Evolutionary conservation across 2,113 vertebrate genomes (phyloP).

Genomic region (Leptodactylus fuscus): DNA sequence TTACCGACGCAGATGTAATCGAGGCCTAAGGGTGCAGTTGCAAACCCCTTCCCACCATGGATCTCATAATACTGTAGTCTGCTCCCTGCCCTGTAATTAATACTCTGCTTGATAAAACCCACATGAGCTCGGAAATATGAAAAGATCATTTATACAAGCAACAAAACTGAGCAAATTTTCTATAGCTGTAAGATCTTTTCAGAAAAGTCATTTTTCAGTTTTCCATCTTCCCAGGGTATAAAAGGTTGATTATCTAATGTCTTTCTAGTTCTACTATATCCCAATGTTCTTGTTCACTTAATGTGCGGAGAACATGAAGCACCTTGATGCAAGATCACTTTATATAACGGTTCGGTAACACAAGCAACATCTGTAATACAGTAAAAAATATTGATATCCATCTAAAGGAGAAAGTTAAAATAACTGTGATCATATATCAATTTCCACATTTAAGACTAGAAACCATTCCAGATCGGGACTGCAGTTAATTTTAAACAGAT

Average conservation of each 20-base stretch:
- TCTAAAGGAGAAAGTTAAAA: slow-evolving; percentile 24
- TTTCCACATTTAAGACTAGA: slow-evolving; percentile 33
- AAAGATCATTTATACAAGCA: neutral
- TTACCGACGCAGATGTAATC: no score
- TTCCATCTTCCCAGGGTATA: neutral
- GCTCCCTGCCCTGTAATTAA: neutral
- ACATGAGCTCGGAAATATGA: neutral
- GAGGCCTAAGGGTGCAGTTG: no score
- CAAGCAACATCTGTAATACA: neutral
- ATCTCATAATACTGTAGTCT: neutral
- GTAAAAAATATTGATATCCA: slow-evolving; percentile 8
- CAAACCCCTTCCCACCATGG: no score
- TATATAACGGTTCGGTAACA: neutral
- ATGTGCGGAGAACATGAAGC: neutral
- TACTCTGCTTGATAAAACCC: no score
- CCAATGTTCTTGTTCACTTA: neutral
- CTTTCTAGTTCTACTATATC: slow-evolving; percentile 17
- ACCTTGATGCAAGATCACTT: neutral
- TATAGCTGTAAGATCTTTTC: neutral
- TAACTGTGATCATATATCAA: slow-evolving; percentile 18
- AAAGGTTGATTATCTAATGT: neutral
- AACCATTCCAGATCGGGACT: slow-evolving; percentile 46
- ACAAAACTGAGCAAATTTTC: neutral
- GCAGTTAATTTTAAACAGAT: slow-evolving; percentile 59
- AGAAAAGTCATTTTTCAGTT: slow-evolving; percentile 1